Conservation (phyloP, 2,888 invertebrate genomes). For the Gnatocerus cornutus region DNA sequence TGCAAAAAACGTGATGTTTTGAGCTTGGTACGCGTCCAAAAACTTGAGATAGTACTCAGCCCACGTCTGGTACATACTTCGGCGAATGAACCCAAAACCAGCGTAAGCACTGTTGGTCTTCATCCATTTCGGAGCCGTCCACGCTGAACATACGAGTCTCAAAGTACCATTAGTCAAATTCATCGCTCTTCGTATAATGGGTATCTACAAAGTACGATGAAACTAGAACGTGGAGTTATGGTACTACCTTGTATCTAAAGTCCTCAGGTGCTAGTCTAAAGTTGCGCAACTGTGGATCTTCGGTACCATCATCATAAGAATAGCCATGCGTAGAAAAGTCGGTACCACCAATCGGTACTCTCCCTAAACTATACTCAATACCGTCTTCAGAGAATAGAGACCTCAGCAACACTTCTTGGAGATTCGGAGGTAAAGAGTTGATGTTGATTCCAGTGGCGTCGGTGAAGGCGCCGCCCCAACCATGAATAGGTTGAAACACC, state of each 20-base stretch:
- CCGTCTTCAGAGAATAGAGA: constrained; percentile 82
- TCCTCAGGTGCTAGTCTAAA: constrained; percentile 83
- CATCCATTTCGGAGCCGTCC: constrained; percentile 74
- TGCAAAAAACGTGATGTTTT: constrained; percentile 78
- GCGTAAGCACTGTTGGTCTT: constrained; percentile 67
- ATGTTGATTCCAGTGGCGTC: constrained; percentile 57
- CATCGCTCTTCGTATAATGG: constrained; percentile 1
- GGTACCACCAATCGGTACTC: constrained; percentile 88
- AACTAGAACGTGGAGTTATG: neutral
- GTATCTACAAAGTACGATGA: constrained; percentile 12
- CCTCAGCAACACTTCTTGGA: constrained; percentile 29
- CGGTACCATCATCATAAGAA: constrained; percentile 79
- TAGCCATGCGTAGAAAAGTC: constrained; percentile 90
- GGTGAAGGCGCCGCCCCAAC: constrained; percentile 48
- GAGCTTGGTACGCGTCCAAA: constrained; percentile 72
- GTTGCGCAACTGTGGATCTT: constrained; percentile 74
- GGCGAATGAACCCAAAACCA: constrained; percentile 67
- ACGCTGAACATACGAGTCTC: constrained; percentile 65
- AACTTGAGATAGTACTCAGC: constrained; percentile 89
- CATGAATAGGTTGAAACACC: constrained; percentile 60
- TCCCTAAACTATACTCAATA: constrained; percentile 83
- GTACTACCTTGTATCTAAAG: constrained; percentile 76
- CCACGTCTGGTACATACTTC: constrained; percentile 82
- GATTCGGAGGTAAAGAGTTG: neutral
- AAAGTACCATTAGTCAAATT: constrained; percentile 11